Evolutionary conservation across 2,113 vertebrate species (phyloP).

Genomic region (Bagarius yarrelli): DNA sequence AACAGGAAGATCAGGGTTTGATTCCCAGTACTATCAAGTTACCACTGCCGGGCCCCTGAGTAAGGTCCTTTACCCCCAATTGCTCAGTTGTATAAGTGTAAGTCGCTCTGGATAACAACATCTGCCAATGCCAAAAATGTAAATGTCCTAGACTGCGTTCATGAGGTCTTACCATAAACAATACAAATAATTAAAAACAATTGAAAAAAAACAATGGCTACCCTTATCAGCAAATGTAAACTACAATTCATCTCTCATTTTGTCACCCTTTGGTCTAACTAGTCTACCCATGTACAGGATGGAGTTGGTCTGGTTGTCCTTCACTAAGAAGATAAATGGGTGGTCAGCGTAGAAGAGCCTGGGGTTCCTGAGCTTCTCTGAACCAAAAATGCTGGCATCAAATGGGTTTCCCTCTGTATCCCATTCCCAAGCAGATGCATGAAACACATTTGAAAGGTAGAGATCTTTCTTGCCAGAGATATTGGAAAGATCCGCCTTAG

Average conservation of each 20-base stretch:
- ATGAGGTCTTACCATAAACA: conserved; percentile 56
- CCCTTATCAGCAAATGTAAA: conserved; percentile 14
- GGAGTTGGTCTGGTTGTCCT: conserved; percentile 90
- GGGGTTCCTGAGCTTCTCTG: conserved; percentile 84
- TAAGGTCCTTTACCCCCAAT: no score
- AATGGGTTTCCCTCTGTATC: conserved; percentile 86
- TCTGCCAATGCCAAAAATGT: background rate
- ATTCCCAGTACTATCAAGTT: no score
- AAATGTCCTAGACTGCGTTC: conserved; percentile 59
- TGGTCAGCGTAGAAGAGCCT: conserved; percentile 94
- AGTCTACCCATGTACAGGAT: conserved; percentile 92
- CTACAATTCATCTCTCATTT: conserved; percentile 95
- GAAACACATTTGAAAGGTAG: conserved; percentile 90
- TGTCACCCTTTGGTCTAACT: conserved; percentile 89
- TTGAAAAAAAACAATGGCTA: conserved; percentile 11
- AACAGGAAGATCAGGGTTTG: no score
- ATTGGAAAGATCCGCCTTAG: conserved; percentile 92
- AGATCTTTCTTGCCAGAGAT: conserved; percentile 98
- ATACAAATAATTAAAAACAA: conserved; percentile 37
- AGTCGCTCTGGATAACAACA: no score
- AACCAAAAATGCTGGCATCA: conserved; percentile 81
- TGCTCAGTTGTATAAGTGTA: no score
- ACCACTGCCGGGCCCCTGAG: no score
- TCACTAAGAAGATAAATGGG: conserved; percentile 94
- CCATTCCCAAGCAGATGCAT: conserved; percentile 85